Base-by-base conservation (phyloP, 1,140 invertebrate genomes). In the Spodoptera litura region DNA sequence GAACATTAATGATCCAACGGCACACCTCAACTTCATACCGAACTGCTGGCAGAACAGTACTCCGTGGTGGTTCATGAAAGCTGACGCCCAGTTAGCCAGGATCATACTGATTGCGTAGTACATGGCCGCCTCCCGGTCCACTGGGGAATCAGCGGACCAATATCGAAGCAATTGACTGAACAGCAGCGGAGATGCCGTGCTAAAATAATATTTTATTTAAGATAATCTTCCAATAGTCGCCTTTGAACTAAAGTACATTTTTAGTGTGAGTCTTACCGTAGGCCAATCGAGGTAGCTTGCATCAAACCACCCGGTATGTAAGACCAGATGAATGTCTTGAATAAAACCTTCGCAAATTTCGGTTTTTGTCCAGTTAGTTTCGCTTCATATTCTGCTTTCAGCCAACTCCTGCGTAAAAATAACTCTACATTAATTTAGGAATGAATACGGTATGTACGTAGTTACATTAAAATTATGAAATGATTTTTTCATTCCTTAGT, bases 1-100 rank as follows among this genome's bases (percentile, higher is more conserved):
- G 76, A 96, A 97, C 83, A 97, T 92, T 0, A 96, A 85, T 0
- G 96, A 95, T 71, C 95, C 95, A 38, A 95, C 95, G 3, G 96
- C 96, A 12, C 96, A 84, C 73, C 96, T 89, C 3, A 96, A 81
- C 81, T 95, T 94, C 96, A 96, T 96, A 15, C 96, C 96, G 11
- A 96, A 94, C 64, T 94, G 90, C 35, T 95, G 91, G 31, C 92
- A 84, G 12, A 88, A 87, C 10, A 95, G 79, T 25, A 90, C 93
- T 0, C 87, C 89, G 51, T 96, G 95, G 68, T 96, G 95, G 4
- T 95, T 81, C 11, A 94, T 85, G 27, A 94, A 90, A 2, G 85
- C 84, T 0, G 82, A 78, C 0, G 91, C 0, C 64, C 89, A 89
- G 15, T 92, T 89, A 0, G 88, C 9, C 0, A 94, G 25, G 31